A percentile compares a stretch with the other conserved stretches of the same genome.
Evolutionary conservation across 2,113 vertebrate species (phyloP).

Genomic region (Pampusana beccarii): DNA sequence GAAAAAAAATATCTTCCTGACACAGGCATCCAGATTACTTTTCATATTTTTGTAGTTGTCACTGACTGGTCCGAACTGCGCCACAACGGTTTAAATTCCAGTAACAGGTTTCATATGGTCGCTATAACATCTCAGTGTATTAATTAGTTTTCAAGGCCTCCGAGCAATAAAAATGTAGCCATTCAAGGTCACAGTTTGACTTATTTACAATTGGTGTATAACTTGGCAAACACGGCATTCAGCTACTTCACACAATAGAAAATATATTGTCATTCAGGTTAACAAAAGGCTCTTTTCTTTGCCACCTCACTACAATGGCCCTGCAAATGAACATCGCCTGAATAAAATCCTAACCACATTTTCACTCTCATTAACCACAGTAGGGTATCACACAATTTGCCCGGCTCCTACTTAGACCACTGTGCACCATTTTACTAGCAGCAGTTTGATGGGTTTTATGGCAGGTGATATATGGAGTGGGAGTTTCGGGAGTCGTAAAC

Average conservation of each 20-base stretch:
- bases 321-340: slow-evolving; percentile 83
- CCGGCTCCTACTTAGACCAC: slow-evolving; percentile 82
- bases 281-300: slow-evolving; percentile 81
- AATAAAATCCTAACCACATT: slow-evolving; percentile 86
- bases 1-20: background rate
- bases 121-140: slow-evolving; percentile 67
- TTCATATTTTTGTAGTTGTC: background rate
- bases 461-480: slow-evolving; percentile 89
- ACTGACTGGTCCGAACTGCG: background rate
- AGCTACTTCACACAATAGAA: slow-evolving; percentile 73
- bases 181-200: slow-evolving; percentile 81
- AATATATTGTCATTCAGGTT: slow-evolving; percentile 81
- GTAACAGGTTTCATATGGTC: slow-evolving; percentile 74
- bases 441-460: slow-evolving; percentile 85
- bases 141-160: slow-evolving; percentile 77
- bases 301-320: slow-evolving; percentile 80
- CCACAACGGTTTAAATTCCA: slow-evolving; percentile 26
- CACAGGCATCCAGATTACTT: background rate
- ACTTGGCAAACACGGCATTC: slow-evolving; percentile 75
- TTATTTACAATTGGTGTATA: slow-evolving; percentile 80
- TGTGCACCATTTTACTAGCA: slow-evolving; percentile 85
- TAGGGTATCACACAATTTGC: slow-evolving; percentile 86
- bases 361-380: slow-evolving; percentile 89
- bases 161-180: slow-evolving; percentile 71
- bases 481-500: slow-evolving; percentile 86